A percentile compares a stretch with the other conserved stretches of the same genome.
phyloP scores from a whole-genome alignment of 2,888 invertebrate species.

The Strigamia maritima region DNA sequence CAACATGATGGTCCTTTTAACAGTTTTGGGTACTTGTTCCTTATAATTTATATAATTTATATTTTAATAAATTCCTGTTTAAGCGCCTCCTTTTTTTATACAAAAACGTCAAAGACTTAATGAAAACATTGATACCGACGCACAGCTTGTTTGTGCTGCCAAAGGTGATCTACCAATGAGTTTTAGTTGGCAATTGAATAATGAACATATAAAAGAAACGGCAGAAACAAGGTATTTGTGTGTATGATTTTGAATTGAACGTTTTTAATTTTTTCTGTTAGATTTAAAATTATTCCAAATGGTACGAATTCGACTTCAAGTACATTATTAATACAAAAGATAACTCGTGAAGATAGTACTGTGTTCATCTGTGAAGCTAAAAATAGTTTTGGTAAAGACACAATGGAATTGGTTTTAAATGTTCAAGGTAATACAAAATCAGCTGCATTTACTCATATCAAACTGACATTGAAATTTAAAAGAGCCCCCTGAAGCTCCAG shows the following conservation, averaged over 20 bases:
- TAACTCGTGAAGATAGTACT: background rate
- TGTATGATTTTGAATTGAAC: background rate
- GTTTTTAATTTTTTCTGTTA: background rate
- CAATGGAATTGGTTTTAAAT: background rate
- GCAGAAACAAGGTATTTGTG: background rate
- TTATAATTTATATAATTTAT: no score
- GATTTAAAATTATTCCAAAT: background rate
- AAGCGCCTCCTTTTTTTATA: background rate
- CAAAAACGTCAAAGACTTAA: background rate
- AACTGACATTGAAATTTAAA: background rate
- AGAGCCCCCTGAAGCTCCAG: conserved; percentile 1
- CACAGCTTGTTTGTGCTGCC: background rate
- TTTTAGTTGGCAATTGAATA: background rate
- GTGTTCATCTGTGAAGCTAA: background rate
- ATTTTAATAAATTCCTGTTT: background rate
- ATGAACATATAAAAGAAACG: background rate
- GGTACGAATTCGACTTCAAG: background rate
- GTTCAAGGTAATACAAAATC: background rate
- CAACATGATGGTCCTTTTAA: background rate
- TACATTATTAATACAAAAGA: background rate
- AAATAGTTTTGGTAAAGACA: conserved; percentile 15
- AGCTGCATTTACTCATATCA: background rate
- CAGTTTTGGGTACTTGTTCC: background rate
- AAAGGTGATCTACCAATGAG: background rate
- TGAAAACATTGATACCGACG: background rate